A percentile compares a stretch with the other conserved stretches of the same genome.
phyloP scores from a whole-genome alignment of 2,888 invertebrate species.

The Xanthia icteritia region DNA sequence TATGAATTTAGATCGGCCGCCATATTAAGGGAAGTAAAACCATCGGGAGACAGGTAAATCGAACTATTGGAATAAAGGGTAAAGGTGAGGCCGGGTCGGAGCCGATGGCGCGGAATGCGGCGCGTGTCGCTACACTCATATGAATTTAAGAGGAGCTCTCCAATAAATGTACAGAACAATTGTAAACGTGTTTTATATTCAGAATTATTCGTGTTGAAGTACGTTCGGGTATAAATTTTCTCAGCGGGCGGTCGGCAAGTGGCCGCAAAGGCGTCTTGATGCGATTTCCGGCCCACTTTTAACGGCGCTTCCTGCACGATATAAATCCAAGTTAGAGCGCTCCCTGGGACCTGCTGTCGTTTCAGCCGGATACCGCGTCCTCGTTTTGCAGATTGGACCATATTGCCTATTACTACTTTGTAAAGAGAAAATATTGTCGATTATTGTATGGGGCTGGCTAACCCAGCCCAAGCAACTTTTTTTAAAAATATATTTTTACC shows the following conservation, averaged over 20 bases:
- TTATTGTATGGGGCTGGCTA: slow-evolving; percentile 34
- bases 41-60: slow-evolving; percentile 83
- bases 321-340: slow-evolving; percentile 84
- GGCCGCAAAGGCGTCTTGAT: slow-evolving; percentile 84
- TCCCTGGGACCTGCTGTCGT: slow-evolving; percentile 70
- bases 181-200: slow-evolving; percentile 56
- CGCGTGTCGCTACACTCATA: slow-evolving; percentile 72
- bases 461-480: background rate
- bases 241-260: slow-evolving; percentile 75
- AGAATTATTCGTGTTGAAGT: slow-evolving; percentile 58
- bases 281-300: slow-evolving; percentile 87
- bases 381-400: slow-evolving; percentile 60
- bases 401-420: slow-evolving; percentile 57
- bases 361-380: slow-evolving; percentile 68
- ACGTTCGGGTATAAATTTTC: slow-evolving; percentile 73
- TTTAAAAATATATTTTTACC: background rate
- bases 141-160: slow-evolving; percentile 69
- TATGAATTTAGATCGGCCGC: slow-evolving; percentile 88
- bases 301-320: slow-evolving; percentile 82
- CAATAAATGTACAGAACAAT: slow-evolving; percentile 63
- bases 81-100: slow-evolving; percentile 71
- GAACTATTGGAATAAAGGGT: slow-evolving; percentile 81
- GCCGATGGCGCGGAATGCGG: slow-evolving; percentile 67
- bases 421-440: slow-evolving; percentile 52
- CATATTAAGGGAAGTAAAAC: slow-evolving; percentile 85